phyloP scores from a whole-genome alignment of 2,113 vertebrate species.

The Thunnus thynnus region DNA sequence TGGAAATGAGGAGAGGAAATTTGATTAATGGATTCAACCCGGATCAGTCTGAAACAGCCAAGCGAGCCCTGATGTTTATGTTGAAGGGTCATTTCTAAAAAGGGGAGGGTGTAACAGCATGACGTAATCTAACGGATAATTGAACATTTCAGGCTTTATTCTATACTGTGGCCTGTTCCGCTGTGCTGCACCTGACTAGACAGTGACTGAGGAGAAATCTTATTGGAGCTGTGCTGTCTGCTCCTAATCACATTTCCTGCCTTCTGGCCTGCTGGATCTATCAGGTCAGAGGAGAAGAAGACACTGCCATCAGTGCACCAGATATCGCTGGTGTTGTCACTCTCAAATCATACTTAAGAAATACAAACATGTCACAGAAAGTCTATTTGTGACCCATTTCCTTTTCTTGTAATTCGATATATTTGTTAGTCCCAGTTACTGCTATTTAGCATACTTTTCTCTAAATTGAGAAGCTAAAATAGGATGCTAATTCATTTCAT shows the following conservation, averaged over 20 bases:
- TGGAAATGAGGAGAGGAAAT: conserved; percentile 68
- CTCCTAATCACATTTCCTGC: conserved; percentile 76
- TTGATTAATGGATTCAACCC: conserved; percentile 50
- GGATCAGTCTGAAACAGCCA: conserved; percentile 36
- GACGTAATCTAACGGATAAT: conserved; percentile 55
- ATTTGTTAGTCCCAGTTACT: conserved; percentile 29
- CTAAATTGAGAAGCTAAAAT: conserved; percentile 53
- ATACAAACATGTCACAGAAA: neutral
- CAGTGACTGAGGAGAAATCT: conserved; percentile 62
- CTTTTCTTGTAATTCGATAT: conserved; percentile 8
- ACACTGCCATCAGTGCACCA: conserved; percentile 12
- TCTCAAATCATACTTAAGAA: neutral
- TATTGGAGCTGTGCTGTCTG: conserved; percentile 65
- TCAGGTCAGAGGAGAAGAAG: conserved; percentile 46
- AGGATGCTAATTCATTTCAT: conserved; percentile 48
- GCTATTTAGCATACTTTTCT: conserved; percentile 29
- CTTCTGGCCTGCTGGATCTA: conserved; percentile 54
- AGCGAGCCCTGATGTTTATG: conserved; percentile 21
- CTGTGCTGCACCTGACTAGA: conserved; percentile 53
- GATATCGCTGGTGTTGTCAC: neutral
- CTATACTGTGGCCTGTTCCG: conserved; percentile 41
- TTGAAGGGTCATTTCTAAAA: conserved; percentile 45
- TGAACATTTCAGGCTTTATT: conserved; percentile 51
- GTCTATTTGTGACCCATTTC: conserved; percentile 18
- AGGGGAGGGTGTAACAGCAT: conserved; percentile 32